Conservation (phyloP, 2,797 vertebrate species). For the Huso huso region DNA sequence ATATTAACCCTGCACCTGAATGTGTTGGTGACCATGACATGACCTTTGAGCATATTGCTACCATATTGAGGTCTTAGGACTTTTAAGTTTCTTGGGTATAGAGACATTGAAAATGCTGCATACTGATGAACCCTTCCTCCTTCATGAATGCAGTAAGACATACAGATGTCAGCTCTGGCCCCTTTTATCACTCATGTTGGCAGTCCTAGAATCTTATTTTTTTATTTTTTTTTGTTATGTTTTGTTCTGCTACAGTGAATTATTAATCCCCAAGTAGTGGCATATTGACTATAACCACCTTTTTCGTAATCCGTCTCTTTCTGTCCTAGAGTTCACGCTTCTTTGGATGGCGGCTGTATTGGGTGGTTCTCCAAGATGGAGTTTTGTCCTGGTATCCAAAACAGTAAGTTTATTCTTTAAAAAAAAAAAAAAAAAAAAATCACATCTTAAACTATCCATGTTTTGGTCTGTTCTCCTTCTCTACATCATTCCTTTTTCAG, state of each 20-base stretch:
- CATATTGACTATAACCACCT: too few species aligned
- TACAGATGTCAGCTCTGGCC: too few species aligned
- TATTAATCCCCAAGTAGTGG: too few species aligned
- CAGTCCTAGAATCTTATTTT: too few species aligned
- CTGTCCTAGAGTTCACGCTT: constrained; percentile 69
- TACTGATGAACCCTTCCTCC: too few species aligned
- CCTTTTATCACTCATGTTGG: too few species aligned
- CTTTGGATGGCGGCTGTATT: constrained; percentile 79
- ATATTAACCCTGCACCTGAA: too few species aligned
- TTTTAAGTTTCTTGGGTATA: too few species aligned
- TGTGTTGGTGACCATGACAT: too few species aligned
- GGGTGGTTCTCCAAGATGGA: constrained; percentile 82
- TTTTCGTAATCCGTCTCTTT: constrained; percentile 12
- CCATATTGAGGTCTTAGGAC: too few species aligned
- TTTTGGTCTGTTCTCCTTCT: background rate
- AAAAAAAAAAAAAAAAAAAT: background rate
- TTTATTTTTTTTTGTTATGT: background rate
- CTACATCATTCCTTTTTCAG: constrained; percentile 39
- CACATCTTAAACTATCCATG: background rate
- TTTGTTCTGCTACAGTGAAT: background rate
- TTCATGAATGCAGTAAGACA: too few species aligned
- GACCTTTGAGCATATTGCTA: too few species aligned
- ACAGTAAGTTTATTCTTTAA: constrained; percentile 61
- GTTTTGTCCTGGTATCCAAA: constrained; percentile 81
- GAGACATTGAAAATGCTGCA: background rate